phyloP scores from a whole-genome alignment of 35 echinoderm and acorn worm species.

The Chiridota heheva region DNA sequence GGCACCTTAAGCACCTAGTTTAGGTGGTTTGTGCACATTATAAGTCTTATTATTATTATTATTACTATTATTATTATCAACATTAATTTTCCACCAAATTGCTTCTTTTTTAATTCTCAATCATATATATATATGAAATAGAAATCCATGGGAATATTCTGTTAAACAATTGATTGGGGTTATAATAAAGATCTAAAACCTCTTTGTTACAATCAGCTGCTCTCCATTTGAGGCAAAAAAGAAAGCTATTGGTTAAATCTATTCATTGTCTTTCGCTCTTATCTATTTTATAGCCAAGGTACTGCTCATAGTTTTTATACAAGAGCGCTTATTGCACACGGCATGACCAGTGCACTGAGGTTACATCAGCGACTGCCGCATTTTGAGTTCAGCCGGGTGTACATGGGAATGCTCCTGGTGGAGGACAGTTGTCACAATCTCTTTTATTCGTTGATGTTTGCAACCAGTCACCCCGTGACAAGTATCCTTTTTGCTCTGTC shows the following conservation, averaged over 20 bases:
- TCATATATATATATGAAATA: not conserved
- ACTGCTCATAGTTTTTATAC: constrained; percentile 68
- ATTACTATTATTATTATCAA: no score
- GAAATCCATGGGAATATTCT: not conserved
- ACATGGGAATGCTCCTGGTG: constrained; percentile 69
- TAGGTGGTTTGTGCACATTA: no score
- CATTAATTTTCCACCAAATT: no score
- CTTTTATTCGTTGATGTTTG: constrained; percentile 94
- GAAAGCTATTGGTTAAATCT: not conserved
- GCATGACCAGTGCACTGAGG: constrained; percentile 86
- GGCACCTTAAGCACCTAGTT: no score
- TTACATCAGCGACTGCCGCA: constrained; percentile 89
- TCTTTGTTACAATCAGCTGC: not conserved
- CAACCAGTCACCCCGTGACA: constrained; percentile 91
- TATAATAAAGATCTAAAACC: not conserved
- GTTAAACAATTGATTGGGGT: not conserved
- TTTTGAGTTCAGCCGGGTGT: constrained; percentile 74
- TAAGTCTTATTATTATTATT: no score
- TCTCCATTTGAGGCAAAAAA: not conserved
- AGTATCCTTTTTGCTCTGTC: constrained; percentile 73
- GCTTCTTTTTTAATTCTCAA: no score
- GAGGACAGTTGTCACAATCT: constrained; percentile 98
- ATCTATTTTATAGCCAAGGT: constrained; percentile 41
- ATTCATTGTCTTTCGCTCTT: not conserved
- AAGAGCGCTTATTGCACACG: constrained; percentile 88